Evolutionary conservation across 2,888 invertebrate species (phyloP).

Genomic region (Leptura quadrifasciata): DNA sequence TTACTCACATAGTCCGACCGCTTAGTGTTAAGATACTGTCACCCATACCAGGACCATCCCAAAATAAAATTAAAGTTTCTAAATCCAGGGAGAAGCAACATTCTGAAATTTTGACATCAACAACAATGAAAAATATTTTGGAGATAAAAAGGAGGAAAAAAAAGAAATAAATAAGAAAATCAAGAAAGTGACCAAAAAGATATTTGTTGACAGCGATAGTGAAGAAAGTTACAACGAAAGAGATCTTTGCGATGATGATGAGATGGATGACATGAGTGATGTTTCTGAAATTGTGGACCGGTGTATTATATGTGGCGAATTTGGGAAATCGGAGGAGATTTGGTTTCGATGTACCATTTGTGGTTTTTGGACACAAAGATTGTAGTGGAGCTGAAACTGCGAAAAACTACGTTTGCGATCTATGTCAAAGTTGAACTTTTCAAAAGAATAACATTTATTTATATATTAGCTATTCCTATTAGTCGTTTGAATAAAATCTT

Average conservation of each 20-base stretch:
- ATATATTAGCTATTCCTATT: too few relatives aligned
- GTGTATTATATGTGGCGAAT: background rate
- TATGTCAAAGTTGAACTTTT: too few relatives aligned
- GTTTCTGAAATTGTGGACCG: background rate
- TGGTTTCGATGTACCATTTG: background rate
- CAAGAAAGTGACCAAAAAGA: conserved; percentile 14
- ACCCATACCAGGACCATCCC: conserved; percentile 4
- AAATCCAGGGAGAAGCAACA: conserved; percentile 31
- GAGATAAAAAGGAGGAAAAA: conserved; percentile 23
- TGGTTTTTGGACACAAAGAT: too few relatives aligned
- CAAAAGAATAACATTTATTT: too few relatives aligned
- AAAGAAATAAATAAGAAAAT: conserved; percentile 22
- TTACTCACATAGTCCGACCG: background rate
- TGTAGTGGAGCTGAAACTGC: too few relatives aligned
- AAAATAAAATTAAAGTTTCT: conserved; percentile 9
- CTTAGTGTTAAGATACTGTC: conserved; percentile 12
- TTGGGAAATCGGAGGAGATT: background rate
- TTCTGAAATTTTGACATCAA: conserved; percentile 26
- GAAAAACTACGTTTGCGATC: too few relatives aligned
- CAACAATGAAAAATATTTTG: conserved; percentile 28
- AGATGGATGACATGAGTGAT: too few relatives aligned
- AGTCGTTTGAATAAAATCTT: too few relatives aligned
- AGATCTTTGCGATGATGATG: too few relatives aligned
- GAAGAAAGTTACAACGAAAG: background rate
- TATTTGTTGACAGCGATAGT: conserved; percentile 7